Percentiles rank a stretch among this genome's conserved stretches.
Evolutionary conservation across 2,113 vertebrate species (phyloP).

Genomic region (Megaptera novaeangliae): DNA sequence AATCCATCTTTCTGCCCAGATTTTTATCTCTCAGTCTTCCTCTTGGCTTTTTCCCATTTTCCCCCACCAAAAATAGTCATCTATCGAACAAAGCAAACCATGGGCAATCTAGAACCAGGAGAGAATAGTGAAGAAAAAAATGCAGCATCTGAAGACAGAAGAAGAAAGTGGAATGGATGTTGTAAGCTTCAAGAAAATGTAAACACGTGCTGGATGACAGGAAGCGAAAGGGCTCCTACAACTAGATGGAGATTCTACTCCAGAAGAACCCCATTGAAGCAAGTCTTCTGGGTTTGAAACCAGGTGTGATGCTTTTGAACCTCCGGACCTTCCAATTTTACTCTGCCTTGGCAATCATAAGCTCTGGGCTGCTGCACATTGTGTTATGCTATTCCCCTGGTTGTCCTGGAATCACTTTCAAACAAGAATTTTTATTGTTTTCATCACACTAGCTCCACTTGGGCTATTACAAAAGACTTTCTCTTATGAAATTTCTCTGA

Average conservation of each 20-base stretch:
- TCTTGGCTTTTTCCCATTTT: background rate
- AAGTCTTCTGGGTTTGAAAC: background rate
- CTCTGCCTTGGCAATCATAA: conserved; percentile 1
- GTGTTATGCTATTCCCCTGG: conserved; percentile 34
- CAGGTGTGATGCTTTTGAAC: background rate
- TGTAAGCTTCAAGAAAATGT: background rate
- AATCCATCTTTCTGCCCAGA: background rate
- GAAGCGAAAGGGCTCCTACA: background rate
- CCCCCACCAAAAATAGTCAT: background rate
- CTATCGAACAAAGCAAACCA: background rate
- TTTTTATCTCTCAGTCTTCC: background rate
- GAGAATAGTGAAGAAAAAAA: background rate
- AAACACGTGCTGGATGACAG: background rate
- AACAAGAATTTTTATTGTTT: conserved; percentile 63
- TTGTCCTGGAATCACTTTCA: conserved; percentile 57
- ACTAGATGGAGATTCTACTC: background rate
- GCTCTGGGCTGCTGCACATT: background rate
- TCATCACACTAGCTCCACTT: conserved; percentile 39
- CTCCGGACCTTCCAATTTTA: background rate
- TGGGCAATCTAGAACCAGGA: background rate
- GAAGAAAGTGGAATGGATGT: background rate
- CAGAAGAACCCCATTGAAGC: background rate
- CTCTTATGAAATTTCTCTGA: conserved; percentile 65
- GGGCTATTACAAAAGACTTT: conserved; percentile 39
- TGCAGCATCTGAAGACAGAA: background rate